These are phyloP conservation scores for Luffia ferchaultella DNA, from an alignment of 2,888 invertebrate species.

Conservation along the genomic window DNA sequence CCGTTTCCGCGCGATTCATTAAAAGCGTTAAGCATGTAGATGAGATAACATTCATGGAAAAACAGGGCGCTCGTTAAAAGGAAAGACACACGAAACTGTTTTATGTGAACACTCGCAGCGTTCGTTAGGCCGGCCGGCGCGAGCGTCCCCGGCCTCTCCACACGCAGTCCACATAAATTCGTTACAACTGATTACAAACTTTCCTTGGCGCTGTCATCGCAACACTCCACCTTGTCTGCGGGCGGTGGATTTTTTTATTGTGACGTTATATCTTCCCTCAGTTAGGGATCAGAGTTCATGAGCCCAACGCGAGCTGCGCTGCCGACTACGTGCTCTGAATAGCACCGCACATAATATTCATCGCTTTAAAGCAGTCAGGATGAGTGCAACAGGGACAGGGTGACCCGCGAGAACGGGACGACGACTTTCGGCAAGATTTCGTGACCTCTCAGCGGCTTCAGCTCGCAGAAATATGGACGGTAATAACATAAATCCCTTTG, in stretches of 20 bases:
- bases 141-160: conserved; percentile 12
- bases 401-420: conserved; percentile 30
- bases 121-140: background rate
- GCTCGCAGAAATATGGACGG: conserved; percentile 64
- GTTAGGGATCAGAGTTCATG: conserved; percentile 60
- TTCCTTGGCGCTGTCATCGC: conserved; percentile 52
- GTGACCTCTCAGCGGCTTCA: conserved; percentile 64
- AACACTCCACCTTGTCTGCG: conserved; percentile 49
- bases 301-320: conserved; percentile 45
- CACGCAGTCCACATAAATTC: conserved; percentile 58
- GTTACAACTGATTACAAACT: conserved; percentile 62
- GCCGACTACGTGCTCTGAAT: conserved; percentile 56
- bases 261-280: conserved; percentile 48
- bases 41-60: background rate
- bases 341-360: conserved; percentile 53
- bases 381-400: conserved; percentile 34
- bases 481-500: conserved; percentile 67
- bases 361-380: conserved; percentile 49
- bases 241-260: conserved; percentile 50
- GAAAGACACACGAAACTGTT: background rate
- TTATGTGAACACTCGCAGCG: background rate
- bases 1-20: background rate
- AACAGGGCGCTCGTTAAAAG: background rate
- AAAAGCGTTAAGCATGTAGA: background rate
- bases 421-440: conserved; percentile 49